Evolutionary conservation across 2,113 vertebrate species (phyloP).

Genomic region (Lophius piscatorius): DNA sequence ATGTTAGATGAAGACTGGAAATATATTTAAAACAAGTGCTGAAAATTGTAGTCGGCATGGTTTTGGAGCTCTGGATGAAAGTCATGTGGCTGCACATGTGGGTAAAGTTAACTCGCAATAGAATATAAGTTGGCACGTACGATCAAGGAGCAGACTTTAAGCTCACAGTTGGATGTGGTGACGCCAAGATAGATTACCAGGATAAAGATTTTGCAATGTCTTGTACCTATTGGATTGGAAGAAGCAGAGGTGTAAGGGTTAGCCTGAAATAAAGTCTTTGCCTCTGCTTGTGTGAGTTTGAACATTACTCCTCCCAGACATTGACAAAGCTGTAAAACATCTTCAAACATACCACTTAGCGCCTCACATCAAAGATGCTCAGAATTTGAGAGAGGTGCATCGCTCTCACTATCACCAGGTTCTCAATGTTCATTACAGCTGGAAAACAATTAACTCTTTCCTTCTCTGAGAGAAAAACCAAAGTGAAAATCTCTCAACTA

Average conservation of each 20-base stretch:
- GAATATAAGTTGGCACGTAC: conserved; percentile 30
- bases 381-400: background rate
- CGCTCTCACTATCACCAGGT: conserved; percentile 2
- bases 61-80: conserved; percentile 30
- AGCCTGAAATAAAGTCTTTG: conserved; percentile 16
- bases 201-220: background rate
- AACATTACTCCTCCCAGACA: conserved; percentile 28
- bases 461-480: conserved; percentile 5
- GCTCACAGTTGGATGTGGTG: conserved; percentile 43
- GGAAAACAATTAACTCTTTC: background rate
- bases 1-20: conserved; percentile 29
- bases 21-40: conserved; percentile 51
- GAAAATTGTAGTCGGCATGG: background rate
- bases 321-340: conserved; percentile 56
- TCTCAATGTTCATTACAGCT: conserved; percentile 9
- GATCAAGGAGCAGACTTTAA: conserved; percentile 39
- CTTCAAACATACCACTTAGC: conserved; percentile 62
- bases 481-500: conserved; percentile 31
- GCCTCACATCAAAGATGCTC: conserved; percentile 48
- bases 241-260: background rate
- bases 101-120: conserved; percentile 15
- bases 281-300: conserved; percentile 11
- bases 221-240: conserved; percentile 5
- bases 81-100: conserved; percentile 56
- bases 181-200: conserved; percentile 21